phyloP scores from a whole-genome alignment of 2,888 invertebrate species.

The Pseudococcus longispinus region DNA sequence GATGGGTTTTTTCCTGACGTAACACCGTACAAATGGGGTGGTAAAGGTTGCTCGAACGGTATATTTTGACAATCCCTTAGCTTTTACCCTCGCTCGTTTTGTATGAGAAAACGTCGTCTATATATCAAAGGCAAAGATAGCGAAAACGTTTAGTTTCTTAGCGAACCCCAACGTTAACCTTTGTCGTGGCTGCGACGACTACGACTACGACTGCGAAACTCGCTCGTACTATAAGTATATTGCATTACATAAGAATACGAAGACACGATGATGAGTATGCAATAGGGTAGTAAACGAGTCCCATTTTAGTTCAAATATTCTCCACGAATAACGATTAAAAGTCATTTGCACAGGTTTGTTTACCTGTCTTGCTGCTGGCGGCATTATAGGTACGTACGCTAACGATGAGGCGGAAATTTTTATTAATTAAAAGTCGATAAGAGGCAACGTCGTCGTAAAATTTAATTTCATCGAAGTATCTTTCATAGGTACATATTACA shows the following conservation, averaged over 20 bases:
- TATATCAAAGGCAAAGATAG: conserved; percentile 27
- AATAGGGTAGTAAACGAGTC: not conserved
- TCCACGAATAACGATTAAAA: conserved; percentile 8
- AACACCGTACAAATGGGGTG: not conserved
- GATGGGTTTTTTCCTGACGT: not conserved
- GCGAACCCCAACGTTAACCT: conserved; percentile 28
- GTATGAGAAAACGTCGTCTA: conserved; percentile 5
- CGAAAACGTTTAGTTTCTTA: conserved; percentile 31
- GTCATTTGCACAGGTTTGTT: conserved; percentile 28
- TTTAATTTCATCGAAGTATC: not conserved
- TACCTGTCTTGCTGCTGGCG: not conserved
- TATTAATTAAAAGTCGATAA: conserved; percentile 23
- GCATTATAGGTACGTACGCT: not conserved
- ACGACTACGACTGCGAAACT: not conserved
- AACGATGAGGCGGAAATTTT: not conserved
- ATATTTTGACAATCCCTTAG: conserved; percentile 12
- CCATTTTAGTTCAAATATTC: not conserved
- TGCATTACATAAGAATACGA: not conserved
- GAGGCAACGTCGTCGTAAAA: not conserved
- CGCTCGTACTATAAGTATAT: not conserved
- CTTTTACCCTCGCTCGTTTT: not conserved
- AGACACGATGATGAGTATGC: not conserved
- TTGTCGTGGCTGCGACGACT: not conserved
- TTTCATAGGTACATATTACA: not conserved
- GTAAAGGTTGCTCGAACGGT: not conserved